Conservation (phyloP, 2,888 invertebrate species). For the Achlya flavicornis region DNA sequence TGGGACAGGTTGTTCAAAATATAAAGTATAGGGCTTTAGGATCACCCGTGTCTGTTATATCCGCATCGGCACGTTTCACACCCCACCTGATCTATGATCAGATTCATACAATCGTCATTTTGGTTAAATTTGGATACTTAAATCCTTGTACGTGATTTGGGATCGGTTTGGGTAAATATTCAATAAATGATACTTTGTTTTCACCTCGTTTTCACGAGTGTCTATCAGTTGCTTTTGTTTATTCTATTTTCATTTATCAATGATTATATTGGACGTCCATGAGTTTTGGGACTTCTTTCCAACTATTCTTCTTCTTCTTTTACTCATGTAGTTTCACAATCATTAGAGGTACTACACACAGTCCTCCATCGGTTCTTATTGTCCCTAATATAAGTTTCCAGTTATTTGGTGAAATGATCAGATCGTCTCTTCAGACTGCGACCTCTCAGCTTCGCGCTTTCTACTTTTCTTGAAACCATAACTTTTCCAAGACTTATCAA, state of each 20-base stretch:
- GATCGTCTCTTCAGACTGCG: no score
- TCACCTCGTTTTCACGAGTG: neutral
- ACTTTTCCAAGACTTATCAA: no score
- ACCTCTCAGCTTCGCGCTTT: no score
- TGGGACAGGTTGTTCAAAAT: conserved; percentile 57
- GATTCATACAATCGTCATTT: conserved; percentile 26
- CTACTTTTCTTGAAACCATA: no score
- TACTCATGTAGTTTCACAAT: no score
- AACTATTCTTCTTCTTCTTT: no score
- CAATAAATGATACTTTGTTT: neutral
- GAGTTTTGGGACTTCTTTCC: no score
- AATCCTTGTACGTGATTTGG: conserved; percentile 22
- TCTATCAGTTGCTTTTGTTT: neutral
- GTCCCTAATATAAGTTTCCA: no score
- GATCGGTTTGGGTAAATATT: conserved; percentile 3
- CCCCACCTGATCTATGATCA: conserved; percentile 26
- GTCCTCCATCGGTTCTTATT: no score
- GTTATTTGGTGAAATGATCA: no score
- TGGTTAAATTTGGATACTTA: conserved; percentile 18
- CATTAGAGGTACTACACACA: no score
- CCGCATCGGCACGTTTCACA: conserved; percentile 61
- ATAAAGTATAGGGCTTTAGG: conserved; percentile 47
- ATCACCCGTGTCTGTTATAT: conserved; percentile 54
- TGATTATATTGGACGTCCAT: no score
- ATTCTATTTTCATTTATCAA: neutral